Base-by-base conservation (phyloP, 2,113 vertebrate species). In the Nesospiza acunhae region DNA sequence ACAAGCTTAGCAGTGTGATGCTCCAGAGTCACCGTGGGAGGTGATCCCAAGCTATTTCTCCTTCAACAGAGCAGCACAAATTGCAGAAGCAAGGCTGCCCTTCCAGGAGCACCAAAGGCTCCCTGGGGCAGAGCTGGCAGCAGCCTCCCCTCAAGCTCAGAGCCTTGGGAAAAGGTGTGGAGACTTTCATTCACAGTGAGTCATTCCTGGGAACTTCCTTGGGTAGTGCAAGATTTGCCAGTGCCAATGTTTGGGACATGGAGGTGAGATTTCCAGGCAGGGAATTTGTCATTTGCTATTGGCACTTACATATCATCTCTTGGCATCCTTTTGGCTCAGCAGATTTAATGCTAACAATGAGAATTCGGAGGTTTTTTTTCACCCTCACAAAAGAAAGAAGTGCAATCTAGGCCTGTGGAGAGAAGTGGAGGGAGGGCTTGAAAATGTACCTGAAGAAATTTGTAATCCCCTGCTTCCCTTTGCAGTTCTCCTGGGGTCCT, bases 111-210 rank as follows among this genome's bases (percentile, higher is more conserved):
- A 60, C 27, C 67, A 68, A 26, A 30, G 55, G 56, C 49, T 56
- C 49, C 78, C 0, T 0, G 3, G 24, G 58, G 49, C 74, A 87
- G 87, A 62, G 80, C 37, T 59, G 64, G 73, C 72, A 87, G 73
- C 68, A 78, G 56, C 76, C 52, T 53, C 42, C 37, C 28, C 75
- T 79, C 4, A 2, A 69, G 73, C 60, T 93, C 76, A 69, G 73
- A 84, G 33, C 53, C 49, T 60, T 0, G 0, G 11, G n/a, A 6
- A 47, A 27, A 73, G 50, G 14, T 5, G 1, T 28, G n/a, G 52
- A 89, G 50, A 50, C 1, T 3, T 77, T 74, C 21, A 33, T 50
- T 47, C 23, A 52, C 33, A 84, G 26, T 3, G 9, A 84, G 59
- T 69, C 28, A 77, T 53, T 91, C 58, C 84, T 89, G 84, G 64